Evolutionary conservation across 2,888 invertebrate genomes (phyloP).

Genomic region (Leucoptera coffeella): DNA sequence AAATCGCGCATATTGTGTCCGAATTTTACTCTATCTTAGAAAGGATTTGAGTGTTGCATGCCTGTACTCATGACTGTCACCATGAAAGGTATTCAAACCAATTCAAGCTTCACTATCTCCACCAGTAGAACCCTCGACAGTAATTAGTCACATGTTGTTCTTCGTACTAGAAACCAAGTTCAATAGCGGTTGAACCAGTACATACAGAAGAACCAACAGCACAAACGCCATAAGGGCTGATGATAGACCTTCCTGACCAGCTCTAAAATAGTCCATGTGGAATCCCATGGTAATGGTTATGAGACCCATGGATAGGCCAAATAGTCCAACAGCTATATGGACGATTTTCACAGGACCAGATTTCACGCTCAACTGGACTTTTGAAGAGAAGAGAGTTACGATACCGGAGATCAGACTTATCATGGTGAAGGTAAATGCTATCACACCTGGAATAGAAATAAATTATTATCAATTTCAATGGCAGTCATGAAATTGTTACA

Average conservation of each 20-base stretch:
- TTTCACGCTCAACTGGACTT: constrained; percentile 35
- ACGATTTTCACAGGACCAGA: constrained; percentile 41
- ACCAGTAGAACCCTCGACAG: constrained; percentile 15
- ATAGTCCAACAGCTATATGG: constrained; percentile 46
- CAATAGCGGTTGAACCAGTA: constrained; percentile 26
- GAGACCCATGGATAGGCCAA: constrained; percentile 45
- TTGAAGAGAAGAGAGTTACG: constrained; percentile 41
- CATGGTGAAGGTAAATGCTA: constrained; percentile 38
- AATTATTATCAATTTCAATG: no score
- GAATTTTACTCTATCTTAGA: no score
- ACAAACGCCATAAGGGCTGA: constrained; percentile 29
- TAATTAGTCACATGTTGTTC: constrained; percentile 24
- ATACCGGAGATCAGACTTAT: constrained; percentile 40
- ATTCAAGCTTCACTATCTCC: constrained; percentile 27
- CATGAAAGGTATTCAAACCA: constrained; percentile 7
- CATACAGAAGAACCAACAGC: constrained; percentile 20
- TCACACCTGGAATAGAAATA: constrained; percentile 35
- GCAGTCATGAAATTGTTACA: no score
- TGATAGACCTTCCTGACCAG: constrained; percentile 17
- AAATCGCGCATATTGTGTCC: no score
- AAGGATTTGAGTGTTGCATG: no score
- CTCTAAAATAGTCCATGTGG: constrained; percentile 26
- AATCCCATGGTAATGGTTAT: constrained; percentile 32
- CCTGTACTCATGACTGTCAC: no score
- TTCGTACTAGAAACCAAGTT: constrained; percentile 25